phyloP scores from a whole-genome alignment of 2,888 invertebrate genomes.

The Drosophila kanekoi region DNA sequence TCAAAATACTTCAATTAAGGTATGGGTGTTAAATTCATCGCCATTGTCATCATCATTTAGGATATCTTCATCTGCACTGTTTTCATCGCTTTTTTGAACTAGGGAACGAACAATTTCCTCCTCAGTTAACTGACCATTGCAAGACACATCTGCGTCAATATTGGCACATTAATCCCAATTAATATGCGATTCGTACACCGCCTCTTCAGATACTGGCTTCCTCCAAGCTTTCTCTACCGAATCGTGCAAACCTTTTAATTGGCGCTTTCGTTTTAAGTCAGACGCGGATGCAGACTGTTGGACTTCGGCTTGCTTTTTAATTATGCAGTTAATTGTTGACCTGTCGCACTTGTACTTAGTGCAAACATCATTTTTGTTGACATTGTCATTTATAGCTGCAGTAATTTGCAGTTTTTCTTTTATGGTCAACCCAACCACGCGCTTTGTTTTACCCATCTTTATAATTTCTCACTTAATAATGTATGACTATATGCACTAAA shows the following conservation, averaged over 20 bases:
- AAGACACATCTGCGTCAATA: background rate
- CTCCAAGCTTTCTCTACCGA: conserved; percentile 1
- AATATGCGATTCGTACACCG: background rate
- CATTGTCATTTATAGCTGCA: background rate
- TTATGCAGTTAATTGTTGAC: background rate
- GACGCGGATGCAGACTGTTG: background rate
- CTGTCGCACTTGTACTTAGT: background rate
- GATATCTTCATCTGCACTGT: background rate
- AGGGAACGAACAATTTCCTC: background rate
- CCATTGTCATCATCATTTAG: background rate
- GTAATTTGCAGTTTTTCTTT: background rate
- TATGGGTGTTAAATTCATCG: background rate
- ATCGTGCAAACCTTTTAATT: background rate
- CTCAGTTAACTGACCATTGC: background rate
- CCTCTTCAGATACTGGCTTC: background rate
- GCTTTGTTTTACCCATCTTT: background rate
- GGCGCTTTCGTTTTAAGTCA: background rate
- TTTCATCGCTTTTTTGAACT: background rate
- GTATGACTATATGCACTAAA: too few species aligned
- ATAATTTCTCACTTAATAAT: too few species aligned
- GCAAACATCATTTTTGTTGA: background rate
- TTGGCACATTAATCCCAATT: background rate
- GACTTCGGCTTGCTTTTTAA: background rate
- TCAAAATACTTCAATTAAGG: background rate
- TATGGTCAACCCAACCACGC: background rate